Evolutionary conservation across 2,113 vertebrate genomes (phyloP), one percentile per base, ranked within the genome.

Genomic region (Pygoscelis adeliae): DNA sequence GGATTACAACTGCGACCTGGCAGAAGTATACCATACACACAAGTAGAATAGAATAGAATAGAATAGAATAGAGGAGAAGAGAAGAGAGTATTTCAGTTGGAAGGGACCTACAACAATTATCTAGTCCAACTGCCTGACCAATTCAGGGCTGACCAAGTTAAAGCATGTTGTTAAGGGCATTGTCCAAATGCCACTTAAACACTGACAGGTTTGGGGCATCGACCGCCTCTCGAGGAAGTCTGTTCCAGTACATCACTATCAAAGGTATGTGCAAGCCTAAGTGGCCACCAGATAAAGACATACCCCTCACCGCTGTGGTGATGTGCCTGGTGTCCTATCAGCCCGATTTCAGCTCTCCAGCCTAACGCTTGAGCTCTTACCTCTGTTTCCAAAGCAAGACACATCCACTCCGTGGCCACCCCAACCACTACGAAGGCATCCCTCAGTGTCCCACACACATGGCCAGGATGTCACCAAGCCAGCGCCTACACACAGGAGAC

Each of bases 391-490:
- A 65, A 59, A 81, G 49, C 36, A 40, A 62, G 46, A 66, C 3
- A 26, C 42, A 5, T 22, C 19, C 0, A 5, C 13, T 49, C 18
- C 0, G 1, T 20, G 49, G 23, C 46, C 26, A 46, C 4, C 10
- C 11, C 29, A 50, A 1, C 11, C 1, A 6, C 3, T 6, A 4
- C 3, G 0, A n/a, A 15, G 25, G 1, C 65, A 71, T 53, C 81
- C 50, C 42, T 91, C 70, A 6, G 36, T n/a, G 42, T 13, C 49
- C 34, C 79, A 14, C 0, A 10, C 25, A 10, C 47, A 8, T 0
- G 2, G 25, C 7, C 66, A 42, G 62, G 67, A 25, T 30, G 46
- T 6, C 81, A 25, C 47, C 67, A 38, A 59, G 56, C 50, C 58
- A 36, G 7, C 44, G 2, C 2, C 59, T 20, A 12, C 59, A 34